phyloP scores from a whole-genome alignment of 2,113 vertebrate species.

The Actinemys pallida region DNA sequence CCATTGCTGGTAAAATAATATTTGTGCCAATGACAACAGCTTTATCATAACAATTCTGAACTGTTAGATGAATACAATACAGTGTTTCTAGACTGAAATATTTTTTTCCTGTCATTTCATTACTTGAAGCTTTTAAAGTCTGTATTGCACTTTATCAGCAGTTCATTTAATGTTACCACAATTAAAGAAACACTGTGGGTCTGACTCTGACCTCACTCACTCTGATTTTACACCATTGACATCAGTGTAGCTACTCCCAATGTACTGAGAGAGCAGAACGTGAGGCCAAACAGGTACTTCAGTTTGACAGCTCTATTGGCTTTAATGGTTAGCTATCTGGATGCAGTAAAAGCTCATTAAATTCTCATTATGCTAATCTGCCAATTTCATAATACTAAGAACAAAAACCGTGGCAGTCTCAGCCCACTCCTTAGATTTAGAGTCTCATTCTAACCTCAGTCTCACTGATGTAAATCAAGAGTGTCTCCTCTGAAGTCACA shows the following conservation, averaged over 20 bases:
- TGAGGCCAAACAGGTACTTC: neutral
- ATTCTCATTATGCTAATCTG: neutral
- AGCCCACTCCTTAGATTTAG: neutral
- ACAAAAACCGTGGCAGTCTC: neutral
- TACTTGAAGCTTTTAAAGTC: neutral
- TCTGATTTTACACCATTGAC: neutral
- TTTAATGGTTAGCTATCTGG: neutral
- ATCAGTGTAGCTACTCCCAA: neutral
- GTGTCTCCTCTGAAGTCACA: neutral
- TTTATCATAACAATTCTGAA: neutral
- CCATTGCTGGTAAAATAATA: neutral
- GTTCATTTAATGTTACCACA: neutral
- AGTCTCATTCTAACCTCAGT: neutral
- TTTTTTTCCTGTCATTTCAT: neutral
- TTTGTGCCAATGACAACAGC: neutral
- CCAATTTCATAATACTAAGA: neutral
- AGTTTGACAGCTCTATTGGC: neutral
- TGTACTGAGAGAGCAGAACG: neutral
- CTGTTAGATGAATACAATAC: neutral
- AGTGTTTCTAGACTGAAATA: neutral
- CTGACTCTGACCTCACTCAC: neutral
- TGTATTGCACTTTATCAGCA: neutral
- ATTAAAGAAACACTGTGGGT: neutral
- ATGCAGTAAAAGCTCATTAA: neutral
- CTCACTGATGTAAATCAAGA: neutral